Base-by-base conservation (phyloP, 2,888 invertebrate genomes). In the Helicoverpa assulta region DNA sequence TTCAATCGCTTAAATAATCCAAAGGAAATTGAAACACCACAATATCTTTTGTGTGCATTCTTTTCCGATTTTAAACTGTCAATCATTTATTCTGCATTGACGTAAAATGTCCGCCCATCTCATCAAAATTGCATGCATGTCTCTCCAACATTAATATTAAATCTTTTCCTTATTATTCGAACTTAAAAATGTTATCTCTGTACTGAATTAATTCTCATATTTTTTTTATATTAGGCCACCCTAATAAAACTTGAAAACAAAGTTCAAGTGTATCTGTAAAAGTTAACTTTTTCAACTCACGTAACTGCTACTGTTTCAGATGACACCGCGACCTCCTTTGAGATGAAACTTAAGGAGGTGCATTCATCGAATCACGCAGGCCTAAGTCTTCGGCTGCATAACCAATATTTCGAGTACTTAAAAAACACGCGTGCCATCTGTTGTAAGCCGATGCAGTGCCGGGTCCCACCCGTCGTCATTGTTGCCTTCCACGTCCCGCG, bases 391-490 rank as follows among this genome's bases (percentile, higher is more conserved):
- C 92, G 86, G 87, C 89, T 91, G 90, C 89, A 91, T 92, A 90
- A 92, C 93, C 92, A 94, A 94, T 94, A 94, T 94, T 94, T 94
- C 90, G 91, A 93, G 91, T 92, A 90, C 91, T 93, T 91, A 92
- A 93, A 93, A 91, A 95, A 94, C 95, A 94, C 95, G 95, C 94
- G 93, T 95, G 94, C 95, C 95, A 95, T 95, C 95, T 95, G 95
- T 94, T 94, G 93, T 93, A 90, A 92, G 90, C 89, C 91, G 93
- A 93, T 94, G 94, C 94, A 94, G 91, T 89, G 92, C 92, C 91
- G 90, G 91, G 91, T 92, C 94, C 92, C 94, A 94, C 93, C 92
- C 89, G 87, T 86, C 88, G 86, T 86, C 90, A 91, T 88, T 88
- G 88, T 88, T 88, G 86, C 86, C 90, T 89, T 82, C 89, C 89